Evolutionary conservation across 2,888 invertebrate genomes (phyloP), one percentile per base, ranked within the genome.

Genomic region (Himalopsyche kuldschensis): DNA sequence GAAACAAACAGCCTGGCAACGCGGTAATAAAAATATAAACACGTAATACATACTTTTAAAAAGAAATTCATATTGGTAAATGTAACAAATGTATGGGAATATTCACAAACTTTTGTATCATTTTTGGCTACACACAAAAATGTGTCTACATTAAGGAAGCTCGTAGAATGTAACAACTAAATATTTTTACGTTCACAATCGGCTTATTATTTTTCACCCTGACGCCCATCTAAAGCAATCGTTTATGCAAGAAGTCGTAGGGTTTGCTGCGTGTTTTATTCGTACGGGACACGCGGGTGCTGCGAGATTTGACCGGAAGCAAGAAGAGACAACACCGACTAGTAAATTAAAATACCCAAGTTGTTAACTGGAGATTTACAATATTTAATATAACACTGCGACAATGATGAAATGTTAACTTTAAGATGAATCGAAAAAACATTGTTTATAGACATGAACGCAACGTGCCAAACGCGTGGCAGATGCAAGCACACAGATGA

Each of bases 221-320:
- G 86, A 83, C 82, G 84, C 85, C 86, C 86, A 86, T 86, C 86
- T 86, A 86, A 86, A 85, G 84, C 82, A 83, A 86, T 82, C 84
- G 78, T 80, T 79, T 75, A 79, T 80, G 48, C 80, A 35, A 80
- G 11, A 35, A 69, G 69, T 69, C 27, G 69, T 27, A 69, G 69
- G 69, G 24, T 69, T 69, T 69, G 27, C 27, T 69, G 55, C 24
- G 10, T 15, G n/a, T 24, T 55, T 55, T 55, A 55, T 55, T 55
- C 55, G 4, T 20, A 55, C 6, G 20, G 48, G 20, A 63, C 24
- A 24, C 10, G 24, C 63, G 24, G 10, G 10, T 24, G 8, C 24
- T 10, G 63, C 63, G 63, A 63, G 63, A n/a, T n/a, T 48, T 11
- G 27, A 55, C 20, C 5, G 6, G 20, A 69, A 69, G 69, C 20